These are phyloP conservation scores for Punctoribates punctum DNA, from an alignment of 2,888 invertebrate species.

Conservation along the genomic window DNA sequence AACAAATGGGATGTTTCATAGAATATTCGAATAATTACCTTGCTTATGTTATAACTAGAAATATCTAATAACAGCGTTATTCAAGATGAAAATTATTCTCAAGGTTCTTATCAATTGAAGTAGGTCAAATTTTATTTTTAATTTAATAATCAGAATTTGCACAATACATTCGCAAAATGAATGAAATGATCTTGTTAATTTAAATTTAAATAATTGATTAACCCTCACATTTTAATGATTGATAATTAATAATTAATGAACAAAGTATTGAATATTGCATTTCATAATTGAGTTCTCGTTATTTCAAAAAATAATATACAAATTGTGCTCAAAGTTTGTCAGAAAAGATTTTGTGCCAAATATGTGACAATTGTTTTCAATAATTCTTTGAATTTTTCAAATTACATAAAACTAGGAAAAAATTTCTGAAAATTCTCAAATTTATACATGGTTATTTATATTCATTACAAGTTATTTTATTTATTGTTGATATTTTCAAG, in stretches of 20 bases:
- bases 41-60: no score
- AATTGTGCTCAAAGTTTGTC: conserved; percentile 7
- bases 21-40: no score
- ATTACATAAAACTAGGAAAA: no score
- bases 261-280: neutral
- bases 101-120: neutral
- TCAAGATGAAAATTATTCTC: neutral
- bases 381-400: neutral
- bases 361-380: neutral
- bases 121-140: neutral
- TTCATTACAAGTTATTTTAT: no score
- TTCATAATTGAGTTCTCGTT: neutral
- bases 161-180: neutral
- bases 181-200: neutral
- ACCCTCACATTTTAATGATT: neutral
- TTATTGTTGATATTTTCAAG: no score
- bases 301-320: neutral
- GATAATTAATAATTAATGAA: neutral
- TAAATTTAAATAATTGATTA: neutral
- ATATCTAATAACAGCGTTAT: neutral
- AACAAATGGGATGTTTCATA: neutral
- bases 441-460: no score
- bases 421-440: no score
- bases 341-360: conserved; percentile 6
- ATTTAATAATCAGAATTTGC: neutral